Conservation (phyloP, 2,888 invertebrate genomes). For the Melinaea menophilus region DNA sequence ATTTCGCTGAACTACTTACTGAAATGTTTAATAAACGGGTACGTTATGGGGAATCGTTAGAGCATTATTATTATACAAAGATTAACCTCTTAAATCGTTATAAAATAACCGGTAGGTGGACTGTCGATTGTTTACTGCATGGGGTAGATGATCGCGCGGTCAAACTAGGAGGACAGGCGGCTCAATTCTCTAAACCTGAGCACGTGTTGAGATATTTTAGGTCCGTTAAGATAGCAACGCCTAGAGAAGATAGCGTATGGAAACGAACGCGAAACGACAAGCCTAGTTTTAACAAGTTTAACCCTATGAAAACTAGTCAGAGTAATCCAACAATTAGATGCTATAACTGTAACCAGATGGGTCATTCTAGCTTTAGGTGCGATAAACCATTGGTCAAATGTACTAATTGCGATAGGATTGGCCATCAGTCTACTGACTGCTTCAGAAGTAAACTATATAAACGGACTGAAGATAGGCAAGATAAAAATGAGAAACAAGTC, state of each 20-base stretch:
- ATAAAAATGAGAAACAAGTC: too few relatives aligned
- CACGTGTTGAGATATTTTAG: slow-evolving; percentile 28
- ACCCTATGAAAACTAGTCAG: background rate
- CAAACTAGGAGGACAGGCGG: slow-evolving; percentile 31
- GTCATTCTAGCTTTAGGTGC: slow-evolving; percentile 12
- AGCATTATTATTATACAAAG: slow-evolving; percentile 29
- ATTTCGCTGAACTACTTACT: slow-evolving; percentile 28
- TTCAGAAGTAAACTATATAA: background rate
- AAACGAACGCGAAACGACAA: too few relatives aligned
- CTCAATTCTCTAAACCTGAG: slow-evolving; percentile 26
- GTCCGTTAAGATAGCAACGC: slow-evolving; percentile 18
- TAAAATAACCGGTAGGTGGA: slow-evolving; percentile 24
- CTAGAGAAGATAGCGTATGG: background rate
- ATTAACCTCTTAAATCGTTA: slow-evolving; percentile 28
- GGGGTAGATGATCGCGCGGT: slow-evolving; percentile 31
- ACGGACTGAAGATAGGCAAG: too few relatives aligned
- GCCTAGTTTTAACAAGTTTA: background rate
- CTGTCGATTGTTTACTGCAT: slow-evolving; percentile 31
- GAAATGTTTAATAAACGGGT: slow-evolving; percentile 28
- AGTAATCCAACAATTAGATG: slow-evolving; percentile 4
- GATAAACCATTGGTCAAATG: background rate
- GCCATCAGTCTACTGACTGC: background rate
- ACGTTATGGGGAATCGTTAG: slow-evolving; percentile 28
- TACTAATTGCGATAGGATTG: background rate
- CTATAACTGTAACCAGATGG: slow-evolving; percentile 4